A percentile compares a stretch with the other conserved stretches of the same genome.
Conservation (phyloP, 2,113 vertebrate species). For the Oxyruncus cristatus region DNA sequence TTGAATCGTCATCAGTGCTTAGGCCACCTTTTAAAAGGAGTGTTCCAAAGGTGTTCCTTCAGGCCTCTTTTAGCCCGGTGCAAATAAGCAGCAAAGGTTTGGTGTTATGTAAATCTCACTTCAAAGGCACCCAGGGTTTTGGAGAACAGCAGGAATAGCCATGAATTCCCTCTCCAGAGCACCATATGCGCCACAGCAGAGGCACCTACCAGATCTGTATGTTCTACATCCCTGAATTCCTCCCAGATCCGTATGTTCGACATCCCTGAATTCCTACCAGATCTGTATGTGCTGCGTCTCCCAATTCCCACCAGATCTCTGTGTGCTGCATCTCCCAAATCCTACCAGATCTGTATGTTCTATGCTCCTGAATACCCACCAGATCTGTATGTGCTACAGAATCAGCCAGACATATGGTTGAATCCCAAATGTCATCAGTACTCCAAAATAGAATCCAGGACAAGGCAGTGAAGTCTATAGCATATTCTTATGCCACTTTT, state of each 20-base stretch:
- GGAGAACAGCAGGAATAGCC: background rate
- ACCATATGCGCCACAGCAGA: background rate
- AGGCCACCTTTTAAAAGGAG: background rate
- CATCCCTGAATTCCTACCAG: background rate
- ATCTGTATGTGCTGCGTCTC: background rate
- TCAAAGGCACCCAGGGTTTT: background rate
- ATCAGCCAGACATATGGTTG: slow-evolving; percentile 9
- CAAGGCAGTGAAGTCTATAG: slow-evolving; percentile 36
- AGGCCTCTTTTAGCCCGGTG: background rate
- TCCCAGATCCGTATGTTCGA: background rate
- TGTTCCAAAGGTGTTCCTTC: background rate
- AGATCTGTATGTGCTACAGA: background rate
- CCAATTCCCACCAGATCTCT: background rate
- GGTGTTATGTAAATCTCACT: background rate
- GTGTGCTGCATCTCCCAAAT: background rate
- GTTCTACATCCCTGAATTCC: background rate
- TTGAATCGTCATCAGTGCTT: background rate
- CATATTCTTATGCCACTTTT: slow-evolving; percentile 10
- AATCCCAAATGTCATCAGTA: slow-evolving; percentile 42
- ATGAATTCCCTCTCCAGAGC: background rate
- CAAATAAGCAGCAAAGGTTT: background rate
- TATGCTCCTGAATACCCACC: background rate
- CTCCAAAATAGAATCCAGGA: slow-evolving; percentile 52
- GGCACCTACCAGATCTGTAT: background rate
- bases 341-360: background rate